Evolutionary conservation across 2,888 invertebrate species (phyloP), one percentile per base, ranked within the genome.

Genomic region (Pseudoips prasinana): DNA sequence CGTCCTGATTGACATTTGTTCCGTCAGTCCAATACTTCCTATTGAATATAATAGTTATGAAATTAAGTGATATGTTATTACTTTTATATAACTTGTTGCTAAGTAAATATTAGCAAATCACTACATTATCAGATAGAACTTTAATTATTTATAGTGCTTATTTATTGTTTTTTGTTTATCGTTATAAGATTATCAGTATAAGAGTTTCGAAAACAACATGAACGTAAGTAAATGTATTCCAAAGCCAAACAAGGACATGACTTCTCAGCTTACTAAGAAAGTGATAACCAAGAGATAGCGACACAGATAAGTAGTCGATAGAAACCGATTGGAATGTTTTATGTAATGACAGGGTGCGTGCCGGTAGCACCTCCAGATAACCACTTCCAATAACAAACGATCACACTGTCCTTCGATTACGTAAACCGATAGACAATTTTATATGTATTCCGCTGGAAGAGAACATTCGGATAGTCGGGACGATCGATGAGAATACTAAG

Each of bases 371-470:
- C 65, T 68, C 66, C 44, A 62, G 74, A 74, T 72, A 73, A 64
- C 53, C 52, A 56, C 65, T 62, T 58, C 63, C 60, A 67, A 71
- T 64, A 73, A 76, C 70, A 77, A 72, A 71, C 58, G 60, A 59
- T 55, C 56, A 58, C 49, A 58, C 55, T 52, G 63, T 71, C 73
- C 71, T 72, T 66, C 67, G 73, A 66, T 85, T 83, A 83, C 83
- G 83, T 86, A 86, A 85, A 85, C 73, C 63, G 42, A 61, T 59
- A 57, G 54, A 61, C 58, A 63, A 66, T 74, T 78, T 81, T 67
- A 72, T 67, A 75, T 80, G 80, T 74, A 73, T 78, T 72, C 60
- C 45, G 44, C 59, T 51, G 53, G 38, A 62, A 64, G 56, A n/a
- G n/a, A n/a, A 52, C 35, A 34, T 31, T 40, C 41, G 46, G 39